A percentile compares a stretch with the other conserved stretches of the same genome.
These are phyloP conservation scores for Mesitornis unicolor DNA, from an alignment of 2,113 vertebrate species.

Conservation along the genomic window DNA sequence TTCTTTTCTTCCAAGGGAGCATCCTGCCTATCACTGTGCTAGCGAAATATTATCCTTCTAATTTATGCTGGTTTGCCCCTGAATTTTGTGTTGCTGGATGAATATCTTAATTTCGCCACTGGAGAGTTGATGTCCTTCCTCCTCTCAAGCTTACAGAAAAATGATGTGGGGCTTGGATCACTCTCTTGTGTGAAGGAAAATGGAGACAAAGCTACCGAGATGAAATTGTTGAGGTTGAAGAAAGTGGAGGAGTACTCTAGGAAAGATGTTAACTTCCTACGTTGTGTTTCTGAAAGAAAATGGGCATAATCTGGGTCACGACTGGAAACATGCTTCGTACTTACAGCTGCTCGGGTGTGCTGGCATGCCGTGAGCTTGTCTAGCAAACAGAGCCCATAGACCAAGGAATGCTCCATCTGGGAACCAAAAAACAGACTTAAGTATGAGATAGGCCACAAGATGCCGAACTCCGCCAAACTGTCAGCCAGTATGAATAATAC, in stretches of 20 bases:
- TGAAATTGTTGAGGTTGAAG: neutral
- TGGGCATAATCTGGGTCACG: neutral
- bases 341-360: neutral
- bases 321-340: neutral
- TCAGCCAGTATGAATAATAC: neutral
- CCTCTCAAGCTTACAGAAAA: neutral
- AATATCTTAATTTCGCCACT: neutral
- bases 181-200: neutral
- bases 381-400: neutral
- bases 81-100: neutral
- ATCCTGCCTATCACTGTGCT: neutral
- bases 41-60: neutral
- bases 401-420: neutral
- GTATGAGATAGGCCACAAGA: neutral
- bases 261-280: neutral
- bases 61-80: neutral
- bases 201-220: neutral
- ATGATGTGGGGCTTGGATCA: neutral
- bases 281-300: neutral
- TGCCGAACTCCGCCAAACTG: constrained; percentile 18
- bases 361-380: neutral
- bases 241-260: neutral
- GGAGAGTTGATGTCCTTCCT: neutral
- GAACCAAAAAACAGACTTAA: neutral
- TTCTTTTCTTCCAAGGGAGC: neutral